These are phyloP conservation scores for Parauchenoglanis ngamensis DNA, from an alignment of 2,797 vertebrate species.

Conservation along the genomic window DNA sequence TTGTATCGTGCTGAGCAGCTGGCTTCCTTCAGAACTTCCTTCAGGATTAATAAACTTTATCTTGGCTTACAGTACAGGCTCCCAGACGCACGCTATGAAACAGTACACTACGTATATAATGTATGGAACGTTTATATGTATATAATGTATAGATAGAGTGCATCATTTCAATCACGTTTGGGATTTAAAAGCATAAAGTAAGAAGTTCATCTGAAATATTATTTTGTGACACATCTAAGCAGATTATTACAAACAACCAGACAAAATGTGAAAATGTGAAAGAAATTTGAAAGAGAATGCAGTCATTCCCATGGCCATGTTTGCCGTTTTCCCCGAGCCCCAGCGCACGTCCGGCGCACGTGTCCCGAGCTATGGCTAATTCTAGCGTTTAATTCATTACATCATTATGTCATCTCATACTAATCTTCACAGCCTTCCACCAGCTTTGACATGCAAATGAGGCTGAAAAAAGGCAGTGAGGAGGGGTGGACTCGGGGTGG, in stretches of 20 bases:
- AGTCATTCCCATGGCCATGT: constrained; percentile 16
- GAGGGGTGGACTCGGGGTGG: constrained; percentile 67
- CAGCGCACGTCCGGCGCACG: background rate
- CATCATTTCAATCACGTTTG: too few relatives aligned
- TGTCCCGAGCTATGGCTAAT: constrained; percentile 70
- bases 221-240: background rate
- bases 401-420: constrained; percentile 93
- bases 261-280: background rate
- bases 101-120: background rate
- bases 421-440: constrained; percentile 86
- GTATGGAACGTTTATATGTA: background rate
- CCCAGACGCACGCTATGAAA: background rate
- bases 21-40: background rate
- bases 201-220: background rate
- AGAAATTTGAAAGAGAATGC: background rate
- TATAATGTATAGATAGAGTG: background rate
- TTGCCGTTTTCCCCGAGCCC: background rate
- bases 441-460: constrained; percentile 95
- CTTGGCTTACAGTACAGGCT: background rate
- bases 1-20: background rate
- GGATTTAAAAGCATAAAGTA: background rate
- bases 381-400: constrained; percentile 91
- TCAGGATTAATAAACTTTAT: background rate
- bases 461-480: constrained; percentile 79
- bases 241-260: background rate